These are phyloP conservation scores for Gallinago jamesoni DNA, from an alignment of 2,113 vertebrate species.

Conservation along the genomic window DNA sequence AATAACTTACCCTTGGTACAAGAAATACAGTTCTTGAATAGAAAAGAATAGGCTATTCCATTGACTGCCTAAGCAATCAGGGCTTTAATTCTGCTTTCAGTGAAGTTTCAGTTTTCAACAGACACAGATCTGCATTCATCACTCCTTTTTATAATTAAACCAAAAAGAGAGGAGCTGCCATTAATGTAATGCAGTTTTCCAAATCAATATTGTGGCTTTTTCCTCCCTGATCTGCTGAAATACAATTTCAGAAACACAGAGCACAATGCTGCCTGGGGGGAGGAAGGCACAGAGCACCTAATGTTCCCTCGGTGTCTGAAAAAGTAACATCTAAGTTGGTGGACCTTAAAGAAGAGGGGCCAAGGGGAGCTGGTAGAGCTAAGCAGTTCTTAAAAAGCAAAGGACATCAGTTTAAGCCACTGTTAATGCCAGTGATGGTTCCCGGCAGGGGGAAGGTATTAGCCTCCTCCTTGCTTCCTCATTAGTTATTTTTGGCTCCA, in stretches of 20 bases:
- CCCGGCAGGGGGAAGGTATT: background rate
- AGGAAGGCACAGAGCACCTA: background rate
- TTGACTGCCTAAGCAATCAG: background rate
- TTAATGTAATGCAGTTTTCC: slow-evolving; percentile 52
- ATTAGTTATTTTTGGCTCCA: slow-evolving; percentile 34
- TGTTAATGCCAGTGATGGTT: background rate
- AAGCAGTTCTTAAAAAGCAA: background rate
- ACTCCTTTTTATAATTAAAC: slow-evolving; percentile 40
- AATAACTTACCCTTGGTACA: background rate
- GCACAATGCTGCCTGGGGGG: background rate
- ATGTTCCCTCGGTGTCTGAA: background rate
- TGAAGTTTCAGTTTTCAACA: slow-evolving; percentile 34
- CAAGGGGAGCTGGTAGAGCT: background rate
- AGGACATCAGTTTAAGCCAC: background rate
- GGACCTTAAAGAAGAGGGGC: background rate
- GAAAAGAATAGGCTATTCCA: background rate
- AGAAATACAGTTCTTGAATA: background rate
- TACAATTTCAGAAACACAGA: slow-evolving; percentile 10
- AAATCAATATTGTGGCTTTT: slow-evolving; percentile 43
- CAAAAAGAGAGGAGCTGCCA: slow-evolving; percentile 16
- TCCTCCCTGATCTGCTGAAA: slow-evolving; percentile 25
- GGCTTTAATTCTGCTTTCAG: slow-evolving; percentile 7
- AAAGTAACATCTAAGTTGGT: background rate
- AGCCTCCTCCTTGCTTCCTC: slow-evolving; percentile 31
- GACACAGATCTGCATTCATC: background rate